Evolutionary conservation across 2,113 vertebrate species (phyloP), one percentile per base, ranked within the genome.

Genomic region (Neofelis nebulosa): DNA sequence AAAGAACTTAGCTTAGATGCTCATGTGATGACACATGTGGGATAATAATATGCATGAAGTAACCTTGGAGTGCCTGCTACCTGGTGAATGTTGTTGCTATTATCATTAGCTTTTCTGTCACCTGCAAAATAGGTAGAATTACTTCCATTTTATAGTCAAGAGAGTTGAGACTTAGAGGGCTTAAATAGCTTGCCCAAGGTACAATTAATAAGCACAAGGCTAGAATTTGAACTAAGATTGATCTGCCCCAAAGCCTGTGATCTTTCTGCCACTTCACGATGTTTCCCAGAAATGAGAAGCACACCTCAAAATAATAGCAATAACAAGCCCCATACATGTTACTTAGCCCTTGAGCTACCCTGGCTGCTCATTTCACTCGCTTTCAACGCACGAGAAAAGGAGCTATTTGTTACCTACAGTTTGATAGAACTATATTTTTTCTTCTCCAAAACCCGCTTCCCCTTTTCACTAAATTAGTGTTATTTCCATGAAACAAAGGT

Each of bases 381-480:
- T 98, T 96, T 97, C 55, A 94, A 97, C 74, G 84, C 79, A 63
- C 61, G 38, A 41, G 52, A 73, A 95, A 89, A 89, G 52, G 36
- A 85, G 41, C 38, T 83, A 0, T 81, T 96, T 86, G 86, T 92
- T 92, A 82, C 41, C 27, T 83, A 45, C 31, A 15, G 31, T 63
- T 93, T 93, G 86, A 41, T 82, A 38, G 33, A 73, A 38, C 19
- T 84, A 48, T 73, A 91, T 96, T 89, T 69, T 92, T 91, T 80
- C 80, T 95, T 87, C 80, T 95, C 84, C 85, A 94, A 94, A 92
- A 76, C 27, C 45, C 38, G 10, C 29, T 82, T 95, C 50, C 9
- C 48, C 33, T 90, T 95, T 90, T 50, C 50, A 87, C 74, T 92
- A 97, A 98, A 97, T 97, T 97, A 97, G 76, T 92, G 96, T 95